phyloP scores from a whole-genome alignment of 2,888 invertebrate species.

The Lepidocyrtoides sp. region DNA sequence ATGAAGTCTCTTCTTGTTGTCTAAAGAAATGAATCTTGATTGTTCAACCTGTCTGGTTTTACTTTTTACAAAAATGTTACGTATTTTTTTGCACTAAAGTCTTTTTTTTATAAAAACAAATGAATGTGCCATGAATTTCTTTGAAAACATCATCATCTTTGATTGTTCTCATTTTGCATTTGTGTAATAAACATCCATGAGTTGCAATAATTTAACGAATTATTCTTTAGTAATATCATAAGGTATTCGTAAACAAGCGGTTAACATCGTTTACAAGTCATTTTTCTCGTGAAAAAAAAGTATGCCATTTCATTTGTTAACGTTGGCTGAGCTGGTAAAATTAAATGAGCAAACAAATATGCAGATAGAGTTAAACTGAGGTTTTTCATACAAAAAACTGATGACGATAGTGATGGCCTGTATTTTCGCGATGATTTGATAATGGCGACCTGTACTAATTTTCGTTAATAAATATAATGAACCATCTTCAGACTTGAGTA shows the following conservation, averaged over 20 bases:
- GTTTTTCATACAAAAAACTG: neutral
- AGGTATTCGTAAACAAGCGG: no score
- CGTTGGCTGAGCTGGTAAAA: no score
- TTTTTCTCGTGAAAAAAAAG: neutral
- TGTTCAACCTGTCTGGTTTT: no score
- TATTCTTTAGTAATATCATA: neutral
- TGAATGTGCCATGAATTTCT: neutral
- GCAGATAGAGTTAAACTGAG: no score
- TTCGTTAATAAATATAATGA: neutral
- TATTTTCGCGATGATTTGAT: slow-evolving; percentile 26
- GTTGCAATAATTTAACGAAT: slow-evolving; percentile 7
- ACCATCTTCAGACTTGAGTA: neutral
- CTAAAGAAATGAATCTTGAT: neutral
- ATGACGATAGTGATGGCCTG: slow-evolving; percentile 10
- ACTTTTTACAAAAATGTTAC: slow-evolving; percentile 14
- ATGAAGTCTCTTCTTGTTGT: slow-evolving; percentile 86
- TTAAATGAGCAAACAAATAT: no score
- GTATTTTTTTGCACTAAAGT: neutral
- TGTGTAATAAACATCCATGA: slow-evolving; percentile 3
- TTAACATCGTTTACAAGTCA: no score
- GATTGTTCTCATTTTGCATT: slow-evolving; percentile 31
- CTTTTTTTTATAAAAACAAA: neutral
- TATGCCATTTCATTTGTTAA: no score
- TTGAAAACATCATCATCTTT: slow-evolving; percentile 28
- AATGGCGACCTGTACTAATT: slow-evolving; percentile 14